Base-by-base conservation (phyloP, 2,113 vertebrate genomes). In the Siniperca knerii region DNA sequence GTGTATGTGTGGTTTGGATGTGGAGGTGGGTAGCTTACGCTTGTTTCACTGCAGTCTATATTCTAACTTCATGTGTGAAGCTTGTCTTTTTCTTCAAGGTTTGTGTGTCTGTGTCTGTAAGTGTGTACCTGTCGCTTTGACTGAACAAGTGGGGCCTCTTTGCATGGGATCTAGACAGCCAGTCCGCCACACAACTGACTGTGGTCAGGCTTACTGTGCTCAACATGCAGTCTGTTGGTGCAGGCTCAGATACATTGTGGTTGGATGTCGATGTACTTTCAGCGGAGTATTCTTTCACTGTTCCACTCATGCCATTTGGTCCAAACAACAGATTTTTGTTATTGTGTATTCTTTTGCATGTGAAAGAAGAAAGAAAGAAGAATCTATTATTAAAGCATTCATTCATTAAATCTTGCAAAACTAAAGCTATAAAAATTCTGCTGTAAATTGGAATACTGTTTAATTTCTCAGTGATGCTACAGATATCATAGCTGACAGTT, bases 1-100 rank as follows among this genome's bases (percentile, higher is more conserved):
- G 77, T 79, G 64, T 48, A 37, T 87, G 77, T 84, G 81, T 91
- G 91, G 91, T 90, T 88, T 89, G 54, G 40, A 87, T 80, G 79
- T 75, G 81, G 44, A 82, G 89, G 77, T 83, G 81, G 61, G 33
- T 54, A 37, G 70, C 46, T 68, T 81, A 50, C 61, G 42, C 55
- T 25, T 68, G 58, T 73, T 60, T 86, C 20, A 61, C 15, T 33
- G 13, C 46, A 77, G 58, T 70, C 42, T 80, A 33, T 69, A n/a
- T 58, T 48, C n/a, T 54, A 62, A 23, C 44, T 60, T 2, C 11
- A 74, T 20, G 74, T 87, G 89, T 86, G 75, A 88, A 83, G 7
- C 70, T 12, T 50, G 68, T 71, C 75, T 81, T 82, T 72, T 80
- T 33, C 25, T 84, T 83, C 15, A 82, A 84, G 76, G 55, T 60